These are phyloP conservation scores for Microctonus hyperodae DNA, from an alignment of 2,888 invertebrate genomes.

Conservation along the genomic window DNA sequence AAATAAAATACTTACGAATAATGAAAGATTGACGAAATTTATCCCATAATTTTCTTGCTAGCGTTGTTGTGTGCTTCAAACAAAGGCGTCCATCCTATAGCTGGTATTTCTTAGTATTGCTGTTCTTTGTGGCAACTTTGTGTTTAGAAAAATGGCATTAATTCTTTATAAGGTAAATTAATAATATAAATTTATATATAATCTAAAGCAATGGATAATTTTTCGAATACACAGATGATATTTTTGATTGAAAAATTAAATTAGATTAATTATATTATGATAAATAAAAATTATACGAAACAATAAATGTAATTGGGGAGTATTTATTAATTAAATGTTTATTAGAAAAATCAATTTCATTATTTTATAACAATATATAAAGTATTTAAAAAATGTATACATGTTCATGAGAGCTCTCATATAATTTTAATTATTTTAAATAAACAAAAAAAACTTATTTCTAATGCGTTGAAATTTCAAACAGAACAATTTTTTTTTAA, in stretches of 20 bases:
- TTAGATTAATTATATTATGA: no score
- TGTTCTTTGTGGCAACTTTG: neutral
- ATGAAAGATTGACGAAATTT: no score
- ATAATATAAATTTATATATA: neutral
- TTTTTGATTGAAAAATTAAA: no score
- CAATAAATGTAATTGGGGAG: neutral
- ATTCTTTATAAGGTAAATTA: no score
- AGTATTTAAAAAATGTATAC: neutral
- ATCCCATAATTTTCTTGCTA: no score
- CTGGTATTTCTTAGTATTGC: neutral
- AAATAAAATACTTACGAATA: no score
- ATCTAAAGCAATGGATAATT: no score
- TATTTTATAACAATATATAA: slow-evolving; percentile 24
- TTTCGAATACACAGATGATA: no score
- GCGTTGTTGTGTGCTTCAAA: neutral
- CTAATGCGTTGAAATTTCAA: no score
- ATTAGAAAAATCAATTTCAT: neutral
- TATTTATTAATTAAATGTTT: neutral
- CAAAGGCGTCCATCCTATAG: neutral
- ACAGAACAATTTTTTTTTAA: no score
- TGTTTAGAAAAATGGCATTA: no score
- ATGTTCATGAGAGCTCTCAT: neutral
- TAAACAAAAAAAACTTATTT: neutral
- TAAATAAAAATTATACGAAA: neutral
- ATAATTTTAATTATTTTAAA: neutral